Evolutionary conservation across 1,140 invertebrate genomes (phyloP).

Genomic region (Sinonovacula constricta): DNA sequence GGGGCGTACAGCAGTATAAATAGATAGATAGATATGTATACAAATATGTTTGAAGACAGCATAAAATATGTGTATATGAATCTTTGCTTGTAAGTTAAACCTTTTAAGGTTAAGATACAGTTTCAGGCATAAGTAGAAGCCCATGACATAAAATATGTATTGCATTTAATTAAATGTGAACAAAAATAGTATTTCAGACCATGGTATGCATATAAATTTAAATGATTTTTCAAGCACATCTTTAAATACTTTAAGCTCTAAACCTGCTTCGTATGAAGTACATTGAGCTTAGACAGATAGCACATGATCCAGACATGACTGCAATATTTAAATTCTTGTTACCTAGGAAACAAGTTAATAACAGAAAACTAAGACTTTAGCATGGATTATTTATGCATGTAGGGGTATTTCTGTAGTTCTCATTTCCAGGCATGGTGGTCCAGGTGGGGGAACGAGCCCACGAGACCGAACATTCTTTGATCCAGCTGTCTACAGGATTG

Average conservation of each 20-base stretch:
- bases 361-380: too few species aligned
- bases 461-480: constrained; percentile 76
- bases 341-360: not conserved
- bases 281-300: not conserved
- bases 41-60: not conserved
- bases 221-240: too few species aligned
- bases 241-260: not conserved
- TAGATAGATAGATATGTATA: not conserved
- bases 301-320: not conserved
- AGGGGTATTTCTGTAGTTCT: not conserved
- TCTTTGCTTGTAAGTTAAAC: not conserved
- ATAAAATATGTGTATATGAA: not conserved
- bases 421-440: constrained; percentile 75
- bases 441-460: constrained; percentile 72
- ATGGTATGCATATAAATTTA: too few species aligned
- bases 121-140: too few species aligned
- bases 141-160: too few species aligned
- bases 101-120: not conserved
- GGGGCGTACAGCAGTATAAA: not conserved
- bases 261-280: not conserved
- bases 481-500: constrained; percentile 73
- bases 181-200: too few species aligned
- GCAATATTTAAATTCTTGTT: not conserved
- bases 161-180: too few species aligned
- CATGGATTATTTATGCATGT: too few species aligned